phyloP scores from a whole-genome alignment of 2,797 vertebrate genomes.

The Halcyon leucocephala region DNA sequence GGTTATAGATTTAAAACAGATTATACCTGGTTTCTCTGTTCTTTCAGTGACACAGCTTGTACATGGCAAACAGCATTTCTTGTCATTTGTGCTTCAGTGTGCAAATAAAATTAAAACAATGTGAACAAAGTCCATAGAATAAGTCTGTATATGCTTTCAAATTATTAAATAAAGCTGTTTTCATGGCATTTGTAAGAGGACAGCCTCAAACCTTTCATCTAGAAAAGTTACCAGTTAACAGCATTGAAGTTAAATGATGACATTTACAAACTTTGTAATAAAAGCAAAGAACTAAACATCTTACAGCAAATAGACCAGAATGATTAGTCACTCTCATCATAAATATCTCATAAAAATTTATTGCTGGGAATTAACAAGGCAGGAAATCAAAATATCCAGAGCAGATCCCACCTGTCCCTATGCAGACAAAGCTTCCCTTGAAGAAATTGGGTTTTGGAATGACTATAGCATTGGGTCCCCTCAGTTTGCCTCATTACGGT shows the following conservation, averaged over 20 bases:
- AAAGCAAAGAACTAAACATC: not conserved
- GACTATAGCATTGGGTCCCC: not conserved
- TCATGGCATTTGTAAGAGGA: not conserved
- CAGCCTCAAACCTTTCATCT: not conserved
- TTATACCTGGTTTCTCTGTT: not conserved
- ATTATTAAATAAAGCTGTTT: not conserved
- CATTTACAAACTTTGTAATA: not conserved
- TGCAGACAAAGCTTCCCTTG: not conserved
- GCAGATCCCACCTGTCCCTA: not conserved
- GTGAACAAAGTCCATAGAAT: not conserved
- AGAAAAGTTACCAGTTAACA: not conserved
- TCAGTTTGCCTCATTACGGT: not conserved
- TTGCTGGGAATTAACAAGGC: constrained; percentile 1
- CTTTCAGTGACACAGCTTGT: not conserved
- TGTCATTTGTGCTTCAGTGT: not conserved
- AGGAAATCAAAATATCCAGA: constrained; percentile 11
- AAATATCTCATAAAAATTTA: not conserved
- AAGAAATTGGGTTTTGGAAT: not conserved
- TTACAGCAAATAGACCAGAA: not conserved
- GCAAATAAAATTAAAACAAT: not conserved
- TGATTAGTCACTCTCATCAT: not conserved
- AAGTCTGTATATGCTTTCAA: not conserved
- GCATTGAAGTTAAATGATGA: not conserved
- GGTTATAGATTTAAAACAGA: not conserved
- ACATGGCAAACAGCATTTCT: not conserved